A percentile compares a stretch with the other conserved stretches of the same genome.
Conservation (phyloP, 2,113 vertebrate species). For the Rhabdornis inornatus region DNA sequence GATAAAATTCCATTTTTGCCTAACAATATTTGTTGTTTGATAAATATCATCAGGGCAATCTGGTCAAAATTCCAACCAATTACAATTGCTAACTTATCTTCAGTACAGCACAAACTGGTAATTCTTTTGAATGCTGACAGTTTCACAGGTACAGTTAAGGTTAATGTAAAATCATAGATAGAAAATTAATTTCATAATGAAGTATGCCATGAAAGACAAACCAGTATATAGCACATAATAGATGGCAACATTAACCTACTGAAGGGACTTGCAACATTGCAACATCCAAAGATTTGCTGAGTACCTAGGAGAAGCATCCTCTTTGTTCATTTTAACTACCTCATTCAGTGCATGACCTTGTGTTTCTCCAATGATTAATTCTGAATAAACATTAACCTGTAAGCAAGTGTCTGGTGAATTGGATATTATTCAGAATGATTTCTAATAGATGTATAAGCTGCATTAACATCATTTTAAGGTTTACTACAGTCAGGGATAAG, state of each 20-base stretch:
- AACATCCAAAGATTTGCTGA: neutral
- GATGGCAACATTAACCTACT: neutral
- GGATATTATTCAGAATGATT: neutral
- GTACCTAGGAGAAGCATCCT: neutral
- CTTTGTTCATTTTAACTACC: neutral
- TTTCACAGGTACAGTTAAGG: neutral
- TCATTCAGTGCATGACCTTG: neutral
- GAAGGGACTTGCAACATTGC: neutral
- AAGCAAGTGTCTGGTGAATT: neutral
- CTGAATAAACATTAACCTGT: neutral
- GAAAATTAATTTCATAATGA: conserved; percentile 8
- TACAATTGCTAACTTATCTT: neutral
- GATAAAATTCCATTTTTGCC: neutral
- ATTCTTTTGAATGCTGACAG: neutral
- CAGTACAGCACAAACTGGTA: neutral
- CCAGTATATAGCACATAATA: neutral
- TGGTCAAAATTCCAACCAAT: neutral
- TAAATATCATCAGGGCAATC: neutral
- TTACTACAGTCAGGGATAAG: neutral
- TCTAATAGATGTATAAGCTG: neutral
- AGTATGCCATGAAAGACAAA: neutral
- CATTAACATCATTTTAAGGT: neutral
- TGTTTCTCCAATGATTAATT: neutral
- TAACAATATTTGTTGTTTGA: neutral
- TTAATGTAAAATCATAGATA: neutral